Conservation (phyloP, 2,113 vertebrate genomes). For the Catagonus wagneri region DNA sequence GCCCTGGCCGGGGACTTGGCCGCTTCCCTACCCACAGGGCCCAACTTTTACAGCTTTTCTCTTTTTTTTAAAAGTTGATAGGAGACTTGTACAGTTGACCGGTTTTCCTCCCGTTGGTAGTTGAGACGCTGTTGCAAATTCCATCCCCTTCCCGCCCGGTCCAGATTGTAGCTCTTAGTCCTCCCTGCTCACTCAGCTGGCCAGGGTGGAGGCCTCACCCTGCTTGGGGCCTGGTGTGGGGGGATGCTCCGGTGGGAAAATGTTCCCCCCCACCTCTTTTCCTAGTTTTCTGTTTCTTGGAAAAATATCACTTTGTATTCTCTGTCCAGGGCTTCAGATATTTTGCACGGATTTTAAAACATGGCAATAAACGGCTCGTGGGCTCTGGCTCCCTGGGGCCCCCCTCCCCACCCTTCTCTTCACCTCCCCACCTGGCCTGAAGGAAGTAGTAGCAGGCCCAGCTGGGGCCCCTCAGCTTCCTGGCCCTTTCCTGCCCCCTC, state of each 20-base stretch:
- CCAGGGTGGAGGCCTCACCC: slow-evolving; percentile 67
- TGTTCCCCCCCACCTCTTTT: slow-evolving; percentile 72
- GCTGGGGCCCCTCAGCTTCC: slow-evolving; percentile 72
- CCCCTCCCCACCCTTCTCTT: slow-evolving; percentile 65
- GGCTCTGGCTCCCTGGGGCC: slow-evolving; percentile 84
- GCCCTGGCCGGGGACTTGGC: slow-evolving; percentile 67
- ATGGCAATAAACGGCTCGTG: slow-evolving; percentile 88
- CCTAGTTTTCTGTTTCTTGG: slow-evolving; percentile 85
- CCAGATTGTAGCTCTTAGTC: slow-evolving; percentile 78
- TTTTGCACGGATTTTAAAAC: slow-evolving; percentile 89
- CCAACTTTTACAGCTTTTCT: slow-evolving; percentile 85
- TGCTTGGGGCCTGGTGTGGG: slow-evolving; percentile 70
- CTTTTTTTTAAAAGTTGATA: slow-evolving; percentile 86
- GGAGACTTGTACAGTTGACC: slow-evolving; percentile 86
- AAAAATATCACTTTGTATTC: slow-evolving; percentile 85
- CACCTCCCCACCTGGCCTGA: slow-evolving; percentile 53
- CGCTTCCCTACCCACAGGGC: slow-evolving; percentile 76
- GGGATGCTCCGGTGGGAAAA: slow-evolving; percentile 71
- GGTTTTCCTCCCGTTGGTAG: slow-evolving; percentile 83
- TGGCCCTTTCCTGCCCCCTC: slow-evolving; percentile 75
- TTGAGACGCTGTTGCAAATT: slow-evolving; percentile 77
- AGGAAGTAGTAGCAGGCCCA: slow-evolving; percentile 73
- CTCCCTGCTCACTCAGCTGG: slow-evolving; percentile 68
- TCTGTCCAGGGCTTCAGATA: slow-evolving; percentile 83
- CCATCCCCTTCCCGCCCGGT: slow-evolving; percentile 49